Evolutionary conservation across 2,797 vertebrate species (phyloP).

Genomic region (Phoeniculus purpureus): DNA sequence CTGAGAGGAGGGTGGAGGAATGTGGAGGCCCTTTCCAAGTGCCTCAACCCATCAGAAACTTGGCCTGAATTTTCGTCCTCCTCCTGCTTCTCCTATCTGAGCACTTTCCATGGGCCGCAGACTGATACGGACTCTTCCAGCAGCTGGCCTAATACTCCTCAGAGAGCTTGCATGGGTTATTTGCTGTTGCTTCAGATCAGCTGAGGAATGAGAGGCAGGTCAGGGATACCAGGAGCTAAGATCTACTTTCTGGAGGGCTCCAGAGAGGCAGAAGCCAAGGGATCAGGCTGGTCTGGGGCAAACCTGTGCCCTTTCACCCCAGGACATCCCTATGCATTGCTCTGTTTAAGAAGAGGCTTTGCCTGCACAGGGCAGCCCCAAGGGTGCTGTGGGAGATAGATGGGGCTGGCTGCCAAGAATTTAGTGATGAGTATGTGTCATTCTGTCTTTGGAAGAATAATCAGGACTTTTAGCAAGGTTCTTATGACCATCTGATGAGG

Average conservation of each 20-base stretch:
- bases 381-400: background rate
- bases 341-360: background rate
- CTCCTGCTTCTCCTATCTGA: background rate
- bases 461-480: background rate
- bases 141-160: background rate
- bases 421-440: no score
- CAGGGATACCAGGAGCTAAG: background rate
- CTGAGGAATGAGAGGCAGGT: background rate
- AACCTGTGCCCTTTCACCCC: background rate
- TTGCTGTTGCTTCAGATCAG: background rate
- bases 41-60: background rate
- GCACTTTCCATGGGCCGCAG: background rate
- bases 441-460: background rate
- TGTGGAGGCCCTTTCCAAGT: slow-evolving; percentile 20
- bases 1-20: slow-evolving; percentile 19
- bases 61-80: slow-evolving; percentile 15
- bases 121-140: background rate
- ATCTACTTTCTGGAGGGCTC: background rate
- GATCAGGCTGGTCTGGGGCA: background rate
- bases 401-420: background rate
- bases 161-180: background rate
- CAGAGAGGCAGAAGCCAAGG: background rate
- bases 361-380: rapidly evolving
- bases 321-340: background rate
- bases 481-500: background rate